A percentile compares a stretch with the other conserved stretches of the same genome.
phyloP scores from a whole-genome alignment of 2,113 vertebrate genomes.

The Athene cunicularia region DNA sequence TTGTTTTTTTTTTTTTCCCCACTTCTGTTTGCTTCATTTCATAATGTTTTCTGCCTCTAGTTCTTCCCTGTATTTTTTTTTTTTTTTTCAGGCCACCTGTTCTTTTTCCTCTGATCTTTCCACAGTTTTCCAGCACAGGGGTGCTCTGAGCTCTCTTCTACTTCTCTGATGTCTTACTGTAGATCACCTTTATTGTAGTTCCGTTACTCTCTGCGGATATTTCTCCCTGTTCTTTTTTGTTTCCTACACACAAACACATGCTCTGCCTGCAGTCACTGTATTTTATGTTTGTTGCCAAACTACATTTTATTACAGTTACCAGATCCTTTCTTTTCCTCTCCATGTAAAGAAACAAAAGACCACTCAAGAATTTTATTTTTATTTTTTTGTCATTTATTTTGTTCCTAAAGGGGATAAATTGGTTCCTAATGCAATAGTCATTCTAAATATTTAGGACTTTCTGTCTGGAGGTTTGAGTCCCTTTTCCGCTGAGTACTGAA shows the following conservation, averaged over 20 bases:
- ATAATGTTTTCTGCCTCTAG: not conserved
- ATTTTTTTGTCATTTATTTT: not conserved
- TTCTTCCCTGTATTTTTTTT: not conserved
- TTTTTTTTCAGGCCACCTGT: not conserved
- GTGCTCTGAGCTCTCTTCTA: not conserved
- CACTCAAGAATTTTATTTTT: fast-evolving
- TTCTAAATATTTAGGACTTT: not conserved
- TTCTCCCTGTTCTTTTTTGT: not conserved
- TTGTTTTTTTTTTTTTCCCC: not conserved
- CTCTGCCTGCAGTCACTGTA: not conserved
- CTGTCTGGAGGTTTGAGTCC: not conserved
- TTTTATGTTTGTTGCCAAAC: not conserved
- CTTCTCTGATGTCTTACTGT: not conserved
- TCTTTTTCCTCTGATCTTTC: not conserved
- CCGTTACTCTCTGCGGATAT: not conserved
- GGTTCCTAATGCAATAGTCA: fast-evolving
- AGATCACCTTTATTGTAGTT: not conserved
- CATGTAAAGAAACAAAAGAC: not conserved
- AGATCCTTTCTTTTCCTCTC: not conserved
- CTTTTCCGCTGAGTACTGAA: not conserved
- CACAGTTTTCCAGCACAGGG: not conserved
- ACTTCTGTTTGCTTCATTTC: not conserved
- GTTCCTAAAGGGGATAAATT: not conserved
- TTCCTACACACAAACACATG: not conserved
- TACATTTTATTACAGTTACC: not conserved